phyloP scores from a whole-genome alignment of 2,113 vertebrate genomes.

The Tenrec ecaudatus region DNA sequence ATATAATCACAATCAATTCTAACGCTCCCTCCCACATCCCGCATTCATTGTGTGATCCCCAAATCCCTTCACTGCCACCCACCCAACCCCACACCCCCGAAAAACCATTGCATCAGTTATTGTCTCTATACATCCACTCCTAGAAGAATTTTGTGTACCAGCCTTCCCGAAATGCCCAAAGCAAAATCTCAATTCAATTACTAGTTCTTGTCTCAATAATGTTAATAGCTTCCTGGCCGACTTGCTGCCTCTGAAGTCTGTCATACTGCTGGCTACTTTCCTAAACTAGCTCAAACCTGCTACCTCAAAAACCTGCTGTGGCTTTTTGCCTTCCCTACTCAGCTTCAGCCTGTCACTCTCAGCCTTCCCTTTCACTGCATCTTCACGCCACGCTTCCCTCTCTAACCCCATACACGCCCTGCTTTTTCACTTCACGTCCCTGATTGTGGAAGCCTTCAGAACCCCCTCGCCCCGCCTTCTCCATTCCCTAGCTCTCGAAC shows the following conservation, averaged over 20 bases:
- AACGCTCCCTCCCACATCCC: too few relatives aligned
- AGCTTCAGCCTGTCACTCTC: background rate
- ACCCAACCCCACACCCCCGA: too few relatives aligned
- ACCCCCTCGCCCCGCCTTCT: background rate
- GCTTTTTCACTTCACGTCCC: background rate
- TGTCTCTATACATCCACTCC: too few relatives aligned
- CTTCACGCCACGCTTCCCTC: background rate
- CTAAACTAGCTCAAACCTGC: slow-evolving; percentile 2
- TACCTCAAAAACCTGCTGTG: background rate
- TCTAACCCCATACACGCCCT: too few relatives aligned
- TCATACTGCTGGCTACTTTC: slow-evolving; percentile 14
- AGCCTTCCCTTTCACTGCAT: too few relatives aligned
- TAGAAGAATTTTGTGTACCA: slow-evolving; percentile 37
- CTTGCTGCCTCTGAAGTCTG: slow-evolving; percentile 30
- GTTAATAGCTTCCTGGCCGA: background rate
- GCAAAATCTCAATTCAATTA: slow-evolving; percentile 42
- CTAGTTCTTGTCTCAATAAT: slow-evolving; percentile 41
- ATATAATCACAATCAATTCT: too few relatives aligned
- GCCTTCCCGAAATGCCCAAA: slow-evolving; percentile 35
- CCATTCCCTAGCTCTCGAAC: slow-evolving; percentile 16
- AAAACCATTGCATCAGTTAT: too few relatives aligned
- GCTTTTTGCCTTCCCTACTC: background rate
- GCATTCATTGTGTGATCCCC: too few relatives aligned
- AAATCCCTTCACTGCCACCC: too few relatives aligned
- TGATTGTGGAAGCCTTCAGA: background rate